A percentile compares a stretch with the other conserved stretches of the same genome.
Conservation (phyloP, 2,797 vertebrate species). For the Tolypeutes matacus region DNA sequence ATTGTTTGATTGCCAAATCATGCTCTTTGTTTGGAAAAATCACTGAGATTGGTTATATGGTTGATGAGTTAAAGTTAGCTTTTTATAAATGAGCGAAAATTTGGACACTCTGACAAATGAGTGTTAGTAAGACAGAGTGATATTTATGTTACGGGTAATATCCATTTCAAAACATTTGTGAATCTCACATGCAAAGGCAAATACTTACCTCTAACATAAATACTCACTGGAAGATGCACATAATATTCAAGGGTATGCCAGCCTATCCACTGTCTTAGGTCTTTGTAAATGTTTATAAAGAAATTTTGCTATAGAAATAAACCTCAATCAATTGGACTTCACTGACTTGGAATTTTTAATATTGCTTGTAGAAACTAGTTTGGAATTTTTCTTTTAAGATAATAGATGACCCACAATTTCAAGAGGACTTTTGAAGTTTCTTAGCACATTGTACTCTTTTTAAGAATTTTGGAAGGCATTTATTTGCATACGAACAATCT, state of each 20-base stretch:
- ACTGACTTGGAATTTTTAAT: background rate
- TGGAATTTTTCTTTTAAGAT: background rate
- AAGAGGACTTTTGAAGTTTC: background rate
- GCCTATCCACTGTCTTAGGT: background rate
- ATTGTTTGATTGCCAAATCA: background rate
- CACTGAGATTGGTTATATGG: background rate
- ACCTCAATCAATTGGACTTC: background rate
- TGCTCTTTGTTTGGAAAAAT: constrained; percentile 31
- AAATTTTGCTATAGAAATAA: background rate
- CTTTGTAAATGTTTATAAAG: background rate
- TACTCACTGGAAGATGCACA: background rate
- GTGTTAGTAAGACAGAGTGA: background rate
- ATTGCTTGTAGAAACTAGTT: background rate
- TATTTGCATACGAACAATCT: background rate
- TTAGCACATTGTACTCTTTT: background rate
- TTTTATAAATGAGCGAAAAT: background rate
- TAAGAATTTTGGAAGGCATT: background rate
- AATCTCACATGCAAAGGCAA: background rate
- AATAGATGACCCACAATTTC: background rate
- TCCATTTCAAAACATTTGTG: background rate
- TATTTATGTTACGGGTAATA: background rate
- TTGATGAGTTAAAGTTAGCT: background rate
- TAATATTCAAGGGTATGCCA: accelerated
- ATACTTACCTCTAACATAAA: background rate
- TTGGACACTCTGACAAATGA: background rate